Percentiles rank a stretch among this genome's conserved stretches.
Conservation (phyloP, 2,113 vertebrate genomes). For the Ursus arctos region DNA sequence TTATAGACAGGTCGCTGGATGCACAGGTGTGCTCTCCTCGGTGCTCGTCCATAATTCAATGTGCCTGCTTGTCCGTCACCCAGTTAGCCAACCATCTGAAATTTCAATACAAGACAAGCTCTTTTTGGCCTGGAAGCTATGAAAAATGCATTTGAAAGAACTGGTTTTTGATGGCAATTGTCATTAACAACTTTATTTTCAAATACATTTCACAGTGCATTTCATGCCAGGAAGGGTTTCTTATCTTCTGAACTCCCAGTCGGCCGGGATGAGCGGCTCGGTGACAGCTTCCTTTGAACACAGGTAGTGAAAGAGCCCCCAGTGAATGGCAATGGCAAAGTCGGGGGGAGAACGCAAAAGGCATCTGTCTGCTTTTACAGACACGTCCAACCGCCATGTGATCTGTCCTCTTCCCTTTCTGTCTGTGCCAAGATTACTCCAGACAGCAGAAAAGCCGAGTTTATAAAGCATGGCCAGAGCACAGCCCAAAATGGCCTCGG, state of each 20-base stretch:
- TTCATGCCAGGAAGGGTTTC: slow-evolving; percentile 65
- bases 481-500: background rate
- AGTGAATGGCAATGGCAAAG: background rate
- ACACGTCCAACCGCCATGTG: fast-evolving
- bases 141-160: slow-evolving; percentile 66
- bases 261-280: fast-evolving
- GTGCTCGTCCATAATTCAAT: background rate
- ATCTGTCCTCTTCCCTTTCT: background rate
- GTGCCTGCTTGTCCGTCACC: background rate
- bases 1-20: background rate
- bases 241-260: slow-evolving; percentile 66
- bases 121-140: background rate
- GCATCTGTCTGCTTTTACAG: background rate
- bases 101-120: background rate
- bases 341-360: background rate
- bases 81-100: slow-evolving; percentile 25
- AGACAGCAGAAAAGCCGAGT: background rate
- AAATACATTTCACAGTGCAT: slow-evolving; percentile 60
- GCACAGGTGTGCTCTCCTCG: background rate
- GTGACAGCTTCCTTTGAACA: slow-evolving; percentile 52
- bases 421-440: background rate
- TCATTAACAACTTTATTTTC: slow-evolving; percentile 68
- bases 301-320: background rate
- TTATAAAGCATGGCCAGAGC: background rate
- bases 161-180: slow-evolving; percentile 74